phyloP scores from a whole-genome alignment of 2,113 vertebrate genomes.

The Sorex fumeus region DNA sequence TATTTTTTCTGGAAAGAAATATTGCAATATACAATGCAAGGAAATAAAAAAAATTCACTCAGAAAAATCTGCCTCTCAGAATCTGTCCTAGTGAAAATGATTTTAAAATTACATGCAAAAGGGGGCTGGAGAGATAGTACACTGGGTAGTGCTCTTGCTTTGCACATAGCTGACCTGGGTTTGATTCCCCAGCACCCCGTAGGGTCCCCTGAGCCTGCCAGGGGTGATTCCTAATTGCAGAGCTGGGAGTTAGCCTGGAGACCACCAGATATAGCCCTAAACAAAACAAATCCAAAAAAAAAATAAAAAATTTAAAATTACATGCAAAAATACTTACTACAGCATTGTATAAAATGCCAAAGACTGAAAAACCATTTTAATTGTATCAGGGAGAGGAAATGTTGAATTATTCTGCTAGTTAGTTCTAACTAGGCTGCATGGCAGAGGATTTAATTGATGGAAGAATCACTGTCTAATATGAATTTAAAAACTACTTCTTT shows the following conservation, averaged over 20 bases:
- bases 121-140: too few relatives aligned
- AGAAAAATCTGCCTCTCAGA: slow-evolving; percentile 39
- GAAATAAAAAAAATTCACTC: neutral
- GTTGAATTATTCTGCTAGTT: neutral
- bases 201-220: too few relatives aligned
- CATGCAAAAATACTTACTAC: neutral
- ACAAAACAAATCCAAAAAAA: too few relatives aligned
- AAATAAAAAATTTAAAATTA: neutral
- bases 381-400: neutral
- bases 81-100: slow-evolving; percentile 29
- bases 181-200: too few relatives aligned
- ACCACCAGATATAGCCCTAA: too few relatives aligned
- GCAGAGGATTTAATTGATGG: neutral
- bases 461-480: neutral
- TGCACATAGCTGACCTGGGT: too few relatives aligned
- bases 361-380: neutral
- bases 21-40: too few relatives aligned
- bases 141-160: too few relatives aligned
- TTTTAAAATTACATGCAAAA: neutral
- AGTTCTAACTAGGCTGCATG: too few relatives aligned
- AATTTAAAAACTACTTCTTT: slow-evolving; percentile 8
- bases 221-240: too few relatives aligned
- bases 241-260: too few relatives aligned
- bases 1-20: neutral
- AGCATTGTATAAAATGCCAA: neutral